These are phyloP conservation scores for Sula dactylatra DNA, from an alignment of 2,113 vertebrate genomes.

Conservation along the genomic window DNA sequence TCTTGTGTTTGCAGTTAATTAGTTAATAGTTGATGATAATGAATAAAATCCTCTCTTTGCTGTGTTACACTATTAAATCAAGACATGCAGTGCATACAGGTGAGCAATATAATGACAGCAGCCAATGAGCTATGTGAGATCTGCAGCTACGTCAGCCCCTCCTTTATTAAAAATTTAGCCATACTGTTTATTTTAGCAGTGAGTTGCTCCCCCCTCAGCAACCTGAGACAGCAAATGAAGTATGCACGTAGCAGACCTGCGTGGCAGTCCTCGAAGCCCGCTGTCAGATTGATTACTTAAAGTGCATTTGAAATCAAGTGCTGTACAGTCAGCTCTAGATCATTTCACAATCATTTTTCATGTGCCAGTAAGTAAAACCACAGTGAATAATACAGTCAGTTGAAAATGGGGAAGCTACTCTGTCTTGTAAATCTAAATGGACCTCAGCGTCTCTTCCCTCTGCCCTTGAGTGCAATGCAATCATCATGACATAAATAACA, in stretches of 20 bases:
- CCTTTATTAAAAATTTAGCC: background rate
- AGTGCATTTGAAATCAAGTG: background rate
- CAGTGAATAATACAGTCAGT: background rate
- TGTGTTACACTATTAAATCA: background rate
- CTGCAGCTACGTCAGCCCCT: background rate
- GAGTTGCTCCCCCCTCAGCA: background rate
- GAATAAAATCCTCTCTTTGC: background rate
- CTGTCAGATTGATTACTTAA: background rate
- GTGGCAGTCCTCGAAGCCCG: background rate
- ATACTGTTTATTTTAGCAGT: background rate
- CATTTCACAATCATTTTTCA: background rate
- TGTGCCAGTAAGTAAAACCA: background rate
- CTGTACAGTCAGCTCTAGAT: background rate
- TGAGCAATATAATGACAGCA: background rate
- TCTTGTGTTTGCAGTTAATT: background rate
- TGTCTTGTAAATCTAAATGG: background rate
- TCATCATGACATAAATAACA: background rate
- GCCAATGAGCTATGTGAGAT: rapidly evolving
- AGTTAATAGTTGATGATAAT: background rate
- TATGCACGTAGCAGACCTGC: background rate
- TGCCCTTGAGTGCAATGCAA: background rate
- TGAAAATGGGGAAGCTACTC: background rate
- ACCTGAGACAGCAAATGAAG: background rate
- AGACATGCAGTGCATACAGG: background rate
- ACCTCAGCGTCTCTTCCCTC: background rate